These are phyloP conservation scores for Leguminivora glycinivorella DNA, from an alignment of 1,140 invertebrate genomes.

Conservation along the genomic window DNA sequence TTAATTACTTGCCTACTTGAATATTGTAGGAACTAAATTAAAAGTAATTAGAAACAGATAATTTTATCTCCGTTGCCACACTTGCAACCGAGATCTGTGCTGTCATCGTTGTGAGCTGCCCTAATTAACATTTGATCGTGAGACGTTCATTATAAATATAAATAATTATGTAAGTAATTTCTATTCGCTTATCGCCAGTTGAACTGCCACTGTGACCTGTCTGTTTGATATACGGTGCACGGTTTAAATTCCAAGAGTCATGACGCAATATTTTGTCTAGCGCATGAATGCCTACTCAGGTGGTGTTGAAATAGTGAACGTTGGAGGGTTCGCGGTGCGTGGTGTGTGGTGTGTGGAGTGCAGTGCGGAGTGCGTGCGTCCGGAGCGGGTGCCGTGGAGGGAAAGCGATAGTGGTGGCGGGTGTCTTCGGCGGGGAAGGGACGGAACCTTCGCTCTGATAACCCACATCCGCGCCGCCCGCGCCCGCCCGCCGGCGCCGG, in stretches of 20 bases:
- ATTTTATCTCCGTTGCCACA: conserved; percentile 29
- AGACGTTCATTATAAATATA: conserved; percentile 14
- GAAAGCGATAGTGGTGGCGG: conserved; percentile 43
- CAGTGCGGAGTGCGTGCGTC: conserved; percentile 11
- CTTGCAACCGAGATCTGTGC: conserved; percentile 35
- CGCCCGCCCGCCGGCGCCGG: conserved; percentile 39
- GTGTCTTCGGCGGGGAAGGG: conserved; percentile 40
- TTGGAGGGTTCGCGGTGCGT: conserved; percentile 31
- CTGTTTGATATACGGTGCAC: conserved; percentile 49
- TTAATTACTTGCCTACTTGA: conserved; percentile 3
- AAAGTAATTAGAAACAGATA: conserved; percentile 7
- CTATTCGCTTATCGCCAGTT: conserved; percentile 51
- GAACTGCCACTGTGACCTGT: conserved; percentile 60
- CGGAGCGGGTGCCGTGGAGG: background rate
- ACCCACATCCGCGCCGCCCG: conserved; percentile 45
- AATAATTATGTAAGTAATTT: conserved; percentile 35
- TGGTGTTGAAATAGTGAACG: conserved; percentile 21
- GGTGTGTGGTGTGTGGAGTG: conserved; percentile 38
- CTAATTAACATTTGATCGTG: conserved; percentile 44
- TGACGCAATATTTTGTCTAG: conserved; percentile 44
- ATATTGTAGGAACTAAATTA: conserved; percentile 11
- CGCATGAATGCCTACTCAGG: conserved; percentile 22
- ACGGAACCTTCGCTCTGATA: conserved; percentile 48
- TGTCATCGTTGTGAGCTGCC: conserved; percentile 40
- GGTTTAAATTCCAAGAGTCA: conserved; percentile 51